These are phyloP conservation scores for Mus pahari DNA, from an alignment of 2,113 vertebrate species.

Conservation along the genomic window DNA sequence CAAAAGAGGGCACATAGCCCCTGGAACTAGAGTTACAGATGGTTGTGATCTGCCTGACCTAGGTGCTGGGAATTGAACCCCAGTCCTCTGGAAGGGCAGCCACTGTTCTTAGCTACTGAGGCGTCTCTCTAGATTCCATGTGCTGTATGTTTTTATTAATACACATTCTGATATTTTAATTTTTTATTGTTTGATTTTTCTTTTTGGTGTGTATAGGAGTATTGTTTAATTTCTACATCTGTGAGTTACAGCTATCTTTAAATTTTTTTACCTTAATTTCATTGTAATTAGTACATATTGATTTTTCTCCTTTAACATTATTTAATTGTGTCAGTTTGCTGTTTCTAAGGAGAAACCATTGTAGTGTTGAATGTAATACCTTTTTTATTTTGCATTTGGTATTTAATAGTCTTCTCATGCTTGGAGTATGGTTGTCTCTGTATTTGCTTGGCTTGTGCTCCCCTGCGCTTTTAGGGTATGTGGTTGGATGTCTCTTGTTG, in stretches of 20 bases:
- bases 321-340: neutral
- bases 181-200: neutral
- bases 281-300: neutral
- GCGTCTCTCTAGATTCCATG: neutral
- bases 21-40: neutral
- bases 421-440: neutral
- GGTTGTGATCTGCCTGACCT: neutral
- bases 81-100: neutral
- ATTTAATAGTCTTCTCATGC: neutral
- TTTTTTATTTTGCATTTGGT: neutral
- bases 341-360: neutral
- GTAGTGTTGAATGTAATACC: neutral
- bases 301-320: slow-evolving; percentile 28
- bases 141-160: neutral
- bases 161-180: slow-evolving; percentile 29
- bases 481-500: neutral
- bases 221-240: neutral
- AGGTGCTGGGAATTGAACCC: neutral
- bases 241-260: slow-evolving; percentile 21
- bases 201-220: neutral
- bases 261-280: neutral
- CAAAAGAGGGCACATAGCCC: neutral
- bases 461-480: neutral
- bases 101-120: neutral
- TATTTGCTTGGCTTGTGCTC: slow-evolving; percentile 4